A percentile compares a stretch with the other conserved stretches of the same genome.
These are phyloP conservation scores for Sycophaga agraensis DNA, from an alignment of 1,140 invertebrate species.

Conservation along the genomic window DNA sequence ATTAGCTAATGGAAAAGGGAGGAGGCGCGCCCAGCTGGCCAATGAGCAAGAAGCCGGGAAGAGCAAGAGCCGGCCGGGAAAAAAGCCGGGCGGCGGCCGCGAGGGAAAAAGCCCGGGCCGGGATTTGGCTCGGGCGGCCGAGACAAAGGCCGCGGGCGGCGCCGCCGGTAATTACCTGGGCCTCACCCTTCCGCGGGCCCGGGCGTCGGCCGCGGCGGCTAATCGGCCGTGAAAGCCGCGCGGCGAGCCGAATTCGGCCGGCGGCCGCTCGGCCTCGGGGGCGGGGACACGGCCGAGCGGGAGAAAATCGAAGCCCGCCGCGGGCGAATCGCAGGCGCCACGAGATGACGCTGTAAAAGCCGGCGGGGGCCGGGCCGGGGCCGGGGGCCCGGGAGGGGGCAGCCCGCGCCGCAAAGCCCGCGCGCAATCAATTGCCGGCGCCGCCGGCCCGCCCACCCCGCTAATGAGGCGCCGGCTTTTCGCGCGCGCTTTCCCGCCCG, in stretches of 20 bases:
- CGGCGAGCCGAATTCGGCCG: conserved; percentile 19
- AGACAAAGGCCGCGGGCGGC: too few species aligned
- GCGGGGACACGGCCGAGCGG: conserved; percentile 16
- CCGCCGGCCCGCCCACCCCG: too few species aligned
- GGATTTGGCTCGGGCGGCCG: too few species aligned
- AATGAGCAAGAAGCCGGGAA: too few species aligned
- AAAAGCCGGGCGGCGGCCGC: too few species aligned
- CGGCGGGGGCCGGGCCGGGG: neutral
- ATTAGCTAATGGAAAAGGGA: too few species aligned
- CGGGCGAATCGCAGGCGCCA: conserved; percentile 43
- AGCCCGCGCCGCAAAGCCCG: conserved; percentile 15
- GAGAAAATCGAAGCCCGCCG: conserved; percentile 26
- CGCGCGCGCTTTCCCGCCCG: conserved; percentile 1
- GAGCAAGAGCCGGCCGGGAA: too few species aligned
- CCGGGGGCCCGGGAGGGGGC: neutral
- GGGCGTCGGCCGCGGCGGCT: neutral
- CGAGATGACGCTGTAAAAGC: conserved; percentile 42
- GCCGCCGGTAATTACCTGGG: too few species aligned
- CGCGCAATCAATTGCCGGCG: conserved; percentile 29
- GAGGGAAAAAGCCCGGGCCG: too few species aligned
- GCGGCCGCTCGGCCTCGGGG: conserved; percentile 6
- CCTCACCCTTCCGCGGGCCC: neutral
- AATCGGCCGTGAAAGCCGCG: conserved; percentile 16
- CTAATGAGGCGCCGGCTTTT: too few species aligned
- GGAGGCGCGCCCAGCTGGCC: too few species aligned